Conservation (phyloP, 1,140 invertebrate genomes). For the Lepeophtheirus salmonis region DNA sequence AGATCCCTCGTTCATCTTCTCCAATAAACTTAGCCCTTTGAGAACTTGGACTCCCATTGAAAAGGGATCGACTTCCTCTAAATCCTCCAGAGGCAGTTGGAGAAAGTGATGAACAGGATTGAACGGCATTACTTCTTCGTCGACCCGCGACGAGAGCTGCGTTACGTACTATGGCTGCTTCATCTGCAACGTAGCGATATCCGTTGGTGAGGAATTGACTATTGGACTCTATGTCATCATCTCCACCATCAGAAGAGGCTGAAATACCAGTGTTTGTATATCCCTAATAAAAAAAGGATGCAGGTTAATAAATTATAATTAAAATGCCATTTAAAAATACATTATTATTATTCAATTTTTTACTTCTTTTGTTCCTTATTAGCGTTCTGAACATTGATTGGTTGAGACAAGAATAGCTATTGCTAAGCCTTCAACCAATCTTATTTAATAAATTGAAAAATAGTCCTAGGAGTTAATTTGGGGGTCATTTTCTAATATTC, state of each 20-base stretch:
- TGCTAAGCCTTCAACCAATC: too few species aligned
- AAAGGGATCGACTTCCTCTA: neutral
- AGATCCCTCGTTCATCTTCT: conserved; percentile 4
- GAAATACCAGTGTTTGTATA: neutral
- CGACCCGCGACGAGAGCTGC: neutral
- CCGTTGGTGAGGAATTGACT: neutral
- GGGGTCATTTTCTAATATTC: too few species aligned
- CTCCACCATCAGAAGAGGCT: neutral
- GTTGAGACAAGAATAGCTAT: too few species aligned
- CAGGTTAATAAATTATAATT: too few species aligned
- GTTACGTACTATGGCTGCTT: neutral
- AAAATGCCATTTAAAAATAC: too few species aligned
- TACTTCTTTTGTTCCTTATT: too few species aligned
- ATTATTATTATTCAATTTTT: too few species aligned
- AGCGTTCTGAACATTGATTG: too few species aligned
- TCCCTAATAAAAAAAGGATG: too few species aligned
- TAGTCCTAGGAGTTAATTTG: too few species aligned
- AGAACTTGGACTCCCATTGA: neutral
- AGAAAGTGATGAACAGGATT: neutral
- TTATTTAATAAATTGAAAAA: too few species aligned
- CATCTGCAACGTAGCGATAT: neutral
- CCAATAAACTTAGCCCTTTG: neutral
- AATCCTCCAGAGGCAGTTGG: neutral
- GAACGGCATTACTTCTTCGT: neutral
- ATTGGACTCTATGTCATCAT: neutral